Evolutionary conservation across 1,140 invertebrate genomes (phyloP), one percentile per base, ranked within the genome.

Genomic region (Trichonephila inaurata): DNA sequence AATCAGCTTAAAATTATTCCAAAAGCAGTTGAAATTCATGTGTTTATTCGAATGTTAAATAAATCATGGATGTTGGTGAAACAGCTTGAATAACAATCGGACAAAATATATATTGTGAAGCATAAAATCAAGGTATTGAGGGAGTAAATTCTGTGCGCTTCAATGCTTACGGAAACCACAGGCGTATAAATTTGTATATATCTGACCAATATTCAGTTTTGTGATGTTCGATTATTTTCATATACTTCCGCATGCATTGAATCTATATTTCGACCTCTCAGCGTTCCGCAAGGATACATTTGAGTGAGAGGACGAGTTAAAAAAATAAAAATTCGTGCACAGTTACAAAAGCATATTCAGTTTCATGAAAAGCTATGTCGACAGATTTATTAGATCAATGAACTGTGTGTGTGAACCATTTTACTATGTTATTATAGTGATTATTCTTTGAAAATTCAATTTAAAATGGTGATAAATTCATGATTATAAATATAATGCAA

Each of bases 31-130:
- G 72, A 33, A 33, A 77, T 33, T 77, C 72, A 19, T 77, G 72
- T 19, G 72, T 77, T 77, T 33, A 40, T 18, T 77, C 28, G 33
- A 40, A 77, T 33, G 72, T 19, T 33, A 77, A 77, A 28, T 12
- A 77, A 77, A 77, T 77, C 24, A 77, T 18, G 18, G 72, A 21
- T 12, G n/a, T 24, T 24, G 66, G 28, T 40, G 24, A 8, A 24
- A 28, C 28, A 77, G 62, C 28, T 77, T 40, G 72, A 77, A 77
- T 77, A 77, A 77, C 72, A 77, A 77, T 33, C 14, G 72, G 28
- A 77, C 33, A 24, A 69, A 69, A 69, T 69, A 69, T 10, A 69
- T 40, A 33, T 77, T 77, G 28, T 77, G 14, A 40, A 77, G 72
- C 24, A 5, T 6, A 33, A 28, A 77, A 77, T 77, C 3, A 28